These are phyloP conservation scores for Chaetodon trifasciatus DNA, from an alignment of 2,797 vertebrate species.

Conservation along the genomic window DNA sequence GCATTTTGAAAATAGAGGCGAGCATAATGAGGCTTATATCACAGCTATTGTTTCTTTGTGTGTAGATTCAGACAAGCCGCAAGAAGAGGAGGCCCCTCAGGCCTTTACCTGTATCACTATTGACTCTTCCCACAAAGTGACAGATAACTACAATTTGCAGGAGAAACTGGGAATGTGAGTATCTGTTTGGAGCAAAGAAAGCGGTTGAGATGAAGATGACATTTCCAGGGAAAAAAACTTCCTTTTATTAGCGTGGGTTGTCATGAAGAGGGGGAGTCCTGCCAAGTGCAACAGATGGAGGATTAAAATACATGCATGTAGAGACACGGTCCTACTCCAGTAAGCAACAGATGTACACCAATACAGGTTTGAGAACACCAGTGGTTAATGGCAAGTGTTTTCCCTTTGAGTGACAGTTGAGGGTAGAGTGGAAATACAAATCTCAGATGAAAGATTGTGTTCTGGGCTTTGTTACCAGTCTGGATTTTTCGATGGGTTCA, in stretches of 20 bases:
- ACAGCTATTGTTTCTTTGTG: conserved; percentile 20
- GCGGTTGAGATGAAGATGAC: no score
- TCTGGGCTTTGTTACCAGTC: neutral
- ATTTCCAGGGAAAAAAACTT: no score
- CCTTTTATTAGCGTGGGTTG: accelerated
- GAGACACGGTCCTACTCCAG: conserved; percentile 18
- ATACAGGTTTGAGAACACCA: neutral
- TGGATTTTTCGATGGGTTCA: no score
- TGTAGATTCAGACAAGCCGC: conserved; percentile 50
- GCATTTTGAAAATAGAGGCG: neutral
- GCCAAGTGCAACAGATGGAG: neutral
- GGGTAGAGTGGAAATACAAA: neutral
- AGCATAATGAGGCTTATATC: neutral
- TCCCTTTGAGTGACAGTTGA: neutral
- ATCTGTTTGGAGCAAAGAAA: neutral
- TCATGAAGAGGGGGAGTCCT: neutral
- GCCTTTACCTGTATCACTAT: conserved; percentile 76
- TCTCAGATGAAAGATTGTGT: neutral
- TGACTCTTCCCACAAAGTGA: conserved; percentile 84
- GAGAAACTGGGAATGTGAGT: conserved; percentile 93
- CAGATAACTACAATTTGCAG: conserved; percentile 83
- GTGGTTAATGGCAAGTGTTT: neutral
- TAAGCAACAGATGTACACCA: neutral
- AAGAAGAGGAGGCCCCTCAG: conserved; percentile 61
- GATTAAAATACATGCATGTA: conserved; percentile 33